Percentiles rank a stretch among this genome's conserved stretches.
Evolutionary conservation across 92 coral and sea anemone genomes (phyloP).

Genomic region (Parazoanthus darwini): DNA sequence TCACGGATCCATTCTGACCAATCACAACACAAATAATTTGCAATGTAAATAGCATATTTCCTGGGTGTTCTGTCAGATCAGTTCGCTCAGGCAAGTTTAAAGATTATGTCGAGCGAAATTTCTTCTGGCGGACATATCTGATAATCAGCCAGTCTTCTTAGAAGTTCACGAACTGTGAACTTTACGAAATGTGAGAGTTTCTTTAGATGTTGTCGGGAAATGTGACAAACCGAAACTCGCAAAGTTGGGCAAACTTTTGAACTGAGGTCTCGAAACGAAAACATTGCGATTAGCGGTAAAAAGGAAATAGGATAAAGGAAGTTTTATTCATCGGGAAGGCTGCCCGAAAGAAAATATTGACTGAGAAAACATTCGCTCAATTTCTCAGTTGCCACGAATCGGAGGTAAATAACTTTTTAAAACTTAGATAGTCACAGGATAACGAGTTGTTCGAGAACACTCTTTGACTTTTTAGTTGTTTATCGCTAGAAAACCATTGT

Average conservation of each 20-base stretch:
- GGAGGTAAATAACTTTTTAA: constrained; percentile 17
- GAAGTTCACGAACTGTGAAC: not conserved
- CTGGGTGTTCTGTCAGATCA: not conserved
- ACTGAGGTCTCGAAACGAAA: constrained; percentile 25
- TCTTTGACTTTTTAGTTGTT: not conserved
- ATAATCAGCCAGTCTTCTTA: not conserved
- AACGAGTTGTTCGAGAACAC: constrained; percentile 9
- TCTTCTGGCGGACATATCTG: not conserved
- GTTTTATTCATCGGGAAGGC: constrained; percentile 25
- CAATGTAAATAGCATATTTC: constrained; percentile 25
- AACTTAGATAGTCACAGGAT: constrained; percentile 30
- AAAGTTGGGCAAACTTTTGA: constrained; percentile 40
- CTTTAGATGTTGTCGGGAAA: not conserved
- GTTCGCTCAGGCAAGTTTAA: not conserved
- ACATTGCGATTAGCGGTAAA: constrained; percentile 1
- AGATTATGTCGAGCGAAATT: constrained; percentile 6
- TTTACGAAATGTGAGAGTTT: constrained; percentile 20
- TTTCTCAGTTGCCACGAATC: constrained; percentile 44
- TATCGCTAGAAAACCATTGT: constrained; percentile 13
- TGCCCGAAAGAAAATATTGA: constrained; percentile 30
- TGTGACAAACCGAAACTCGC: not conserved
- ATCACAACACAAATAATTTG: constrained; percentile 29
- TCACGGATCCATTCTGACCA: constrained; percentile 23
- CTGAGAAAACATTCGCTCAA: constrained; percentile 36
- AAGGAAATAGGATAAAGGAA: constrained; percentile 20